Conservation (phyloP, 2,888 invertebrate species). For the Folsomia candida region DNA sequence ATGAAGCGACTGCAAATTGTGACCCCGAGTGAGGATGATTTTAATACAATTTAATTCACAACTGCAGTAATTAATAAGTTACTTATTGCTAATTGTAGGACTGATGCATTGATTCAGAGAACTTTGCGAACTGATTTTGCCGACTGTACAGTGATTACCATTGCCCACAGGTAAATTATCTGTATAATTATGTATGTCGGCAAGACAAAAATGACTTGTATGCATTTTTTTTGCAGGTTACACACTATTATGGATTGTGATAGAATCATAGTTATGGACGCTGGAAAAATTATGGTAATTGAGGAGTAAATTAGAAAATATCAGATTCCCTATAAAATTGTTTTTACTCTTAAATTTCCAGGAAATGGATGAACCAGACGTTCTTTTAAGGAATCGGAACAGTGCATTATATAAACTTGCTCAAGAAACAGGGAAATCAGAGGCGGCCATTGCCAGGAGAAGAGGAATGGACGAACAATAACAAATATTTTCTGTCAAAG, state of each 20-base stretch:
- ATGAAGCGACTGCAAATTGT: slow-evolving; percentile 61
- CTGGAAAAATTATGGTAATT: slow-evolving; percentile 64
- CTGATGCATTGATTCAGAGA: slow-evolving; percentile 78
- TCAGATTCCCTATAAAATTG: slow-evolving; percentile 57
- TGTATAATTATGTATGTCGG: no score
- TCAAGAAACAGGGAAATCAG: slow-evolving; percentile 39
- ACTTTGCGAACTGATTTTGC: slow-evolving; percentile 76
- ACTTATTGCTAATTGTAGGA: slow-evolving; percentile 57
- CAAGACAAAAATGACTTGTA: no score
- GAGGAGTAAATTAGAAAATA: no score
- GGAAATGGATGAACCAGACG: slow-evolving; percentile 45
- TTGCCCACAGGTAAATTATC: no score
- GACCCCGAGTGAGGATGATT: slow-evolving; percentile 56
- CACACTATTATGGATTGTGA: slow-evolving; percentile 93
- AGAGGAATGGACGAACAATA: no score
- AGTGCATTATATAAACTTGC: slow-evolving; percentile 34
- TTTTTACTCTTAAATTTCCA: slow-evolving; percentile 4
- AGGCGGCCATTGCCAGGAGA: slow-evolving; percentile 28
- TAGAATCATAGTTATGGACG: slow-evolving; percentile 80
- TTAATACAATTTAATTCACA: background rate
- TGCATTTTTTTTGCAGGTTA: no score
- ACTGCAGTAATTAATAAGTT: background rate
- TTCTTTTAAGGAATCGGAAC: slow-evolving; percentile 25
- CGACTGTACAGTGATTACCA: slow-evolving; percentile 81
- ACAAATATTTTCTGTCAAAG: no score